These are phyloP conservation scores for Diplodus puntazzo DNA, from an alignment of 2,797 vertebrate species.

Conservation along the genomic window DNA sequence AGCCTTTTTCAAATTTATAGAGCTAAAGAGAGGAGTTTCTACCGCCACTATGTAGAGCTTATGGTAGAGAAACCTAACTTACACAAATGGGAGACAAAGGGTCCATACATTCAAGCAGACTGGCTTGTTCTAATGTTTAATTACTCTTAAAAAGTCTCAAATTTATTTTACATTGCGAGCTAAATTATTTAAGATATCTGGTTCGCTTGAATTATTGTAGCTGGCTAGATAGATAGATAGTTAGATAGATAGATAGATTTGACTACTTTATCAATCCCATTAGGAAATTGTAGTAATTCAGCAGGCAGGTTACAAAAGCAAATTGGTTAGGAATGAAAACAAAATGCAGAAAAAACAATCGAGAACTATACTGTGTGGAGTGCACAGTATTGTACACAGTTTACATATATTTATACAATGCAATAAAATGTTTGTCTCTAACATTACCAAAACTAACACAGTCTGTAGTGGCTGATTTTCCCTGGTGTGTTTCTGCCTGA, in stretches of 20 bases:
- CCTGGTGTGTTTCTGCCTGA: slow-evolving; percentile 17
- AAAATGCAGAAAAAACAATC: neutral
- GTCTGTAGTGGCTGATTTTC: slow-evolving; percentile 20
- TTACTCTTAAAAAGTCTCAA: too few species aligned
- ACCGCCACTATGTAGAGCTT: too few species aligned
- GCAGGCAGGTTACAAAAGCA: neutral
- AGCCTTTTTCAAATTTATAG: too few species aligned
- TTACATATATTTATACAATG: neutral
- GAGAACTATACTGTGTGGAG: neutral
- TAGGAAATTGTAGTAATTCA: neutral
- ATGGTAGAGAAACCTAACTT: too few species aligned
- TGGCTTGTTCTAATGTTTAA: too few species aligned
- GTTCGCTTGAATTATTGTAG: too few species aligned
- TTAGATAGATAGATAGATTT: neutral
- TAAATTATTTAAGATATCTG: too few species aligned
- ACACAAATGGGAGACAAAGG: too few species aligned
- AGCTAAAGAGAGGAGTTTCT: too few species aligned
- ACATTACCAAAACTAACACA: slow-evolving; percentile 20
- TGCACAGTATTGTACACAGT: neutral
- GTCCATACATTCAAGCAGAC: too few species aligned
- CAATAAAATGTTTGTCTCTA: neutral
- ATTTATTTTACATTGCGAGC: too few species aligned
- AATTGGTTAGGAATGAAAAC: neutral
- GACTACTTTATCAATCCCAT: neutral
- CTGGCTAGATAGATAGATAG: neutral